Evolutionary conservation across 2,888 invertebrate genomes (phyloP).

Genomic region (Polydesmus complanatus): DNA sequence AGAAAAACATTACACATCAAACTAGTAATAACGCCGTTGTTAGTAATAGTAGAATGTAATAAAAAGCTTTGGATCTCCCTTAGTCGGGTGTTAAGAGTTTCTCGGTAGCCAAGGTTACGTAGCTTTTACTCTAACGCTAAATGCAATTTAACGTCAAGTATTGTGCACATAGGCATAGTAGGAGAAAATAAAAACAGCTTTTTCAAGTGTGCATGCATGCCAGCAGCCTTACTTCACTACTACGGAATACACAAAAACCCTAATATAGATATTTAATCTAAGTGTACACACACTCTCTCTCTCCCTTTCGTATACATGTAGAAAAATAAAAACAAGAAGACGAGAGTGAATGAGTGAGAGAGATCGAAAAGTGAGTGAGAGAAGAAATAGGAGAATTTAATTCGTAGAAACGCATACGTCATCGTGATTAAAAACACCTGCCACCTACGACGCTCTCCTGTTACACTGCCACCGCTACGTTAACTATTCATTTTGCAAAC

Average conservation of each 20-base stretch:
- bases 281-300: too few relatives aligned
- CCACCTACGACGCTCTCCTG: neutral
- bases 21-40: too few relatives aligned
- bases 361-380: neutral
- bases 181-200: too few relatives aligned
- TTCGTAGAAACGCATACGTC: neutral
- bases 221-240: too few relatives aligned
- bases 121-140: neutral
- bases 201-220: too few relatives aligned
- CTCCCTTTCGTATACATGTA: neutral
- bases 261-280: too few relatives aligned
- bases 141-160: neutral
- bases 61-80: neutral
- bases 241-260: too few relatives aligned
- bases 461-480: neutral
- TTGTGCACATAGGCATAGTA: neutral
- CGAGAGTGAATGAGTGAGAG: neutral
- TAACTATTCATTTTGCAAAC: neutral
- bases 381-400: neutral
- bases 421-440: neutral
- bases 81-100: too few relatives aligned
- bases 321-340: neutral
- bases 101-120: neutral
- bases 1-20: too few relatives aligned
- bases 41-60: too few relatives aligned